Evolutionary conservation across 2,797 vertebrate species (phyloP).

Genomic region (Gymnoscopelus braueri): DNA sequence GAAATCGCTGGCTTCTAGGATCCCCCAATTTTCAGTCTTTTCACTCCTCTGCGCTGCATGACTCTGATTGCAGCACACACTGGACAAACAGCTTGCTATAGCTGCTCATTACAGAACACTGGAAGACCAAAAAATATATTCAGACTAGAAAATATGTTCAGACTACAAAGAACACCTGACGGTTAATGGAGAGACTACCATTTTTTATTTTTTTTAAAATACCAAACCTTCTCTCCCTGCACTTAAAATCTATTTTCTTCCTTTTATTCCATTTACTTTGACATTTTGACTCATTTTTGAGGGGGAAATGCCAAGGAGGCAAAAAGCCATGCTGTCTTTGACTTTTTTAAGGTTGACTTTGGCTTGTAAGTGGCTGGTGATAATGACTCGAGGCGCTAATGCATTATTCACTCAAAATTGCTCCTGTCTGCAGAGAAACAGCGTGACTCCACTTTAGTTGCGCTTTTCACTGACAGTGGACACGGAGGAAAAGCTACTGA

Average conservation of each 20-base stretch:
- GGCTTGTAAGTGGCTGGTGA: constrained; percentile 53
- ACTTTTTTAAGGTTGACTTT: neutral
- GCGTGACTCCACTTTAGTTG: constrained; percentile 58
- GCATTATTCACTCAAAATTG: constrained; percentile 63
- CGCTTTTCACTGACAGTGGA: constrained; percentile 51
- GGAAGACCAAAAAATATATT: constrained; percentile 47
- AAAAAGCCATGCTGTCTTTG: constrained; percentile 59
- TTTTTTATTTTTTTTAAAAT: constrained; percentile 65
- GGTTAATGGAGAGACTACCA: constrained; percentile 55
- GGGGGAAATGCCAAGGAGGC: constrained; percentile 66
- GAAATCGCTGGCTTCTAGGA: constrained; percentile 3
- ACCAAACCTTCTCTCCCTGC: constrained; percentile 37
- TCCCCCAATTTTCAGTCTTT: constrained; percentile 30
- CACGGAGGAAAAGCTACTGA: constrained; percentile 27
- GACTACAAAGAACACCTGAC: constrained; percentile 39
- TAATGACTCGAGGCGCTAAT: constrained; percentile 73
- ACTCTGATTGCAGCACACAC: neutral
- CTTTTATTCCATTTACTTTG: constrained; percentile 44
- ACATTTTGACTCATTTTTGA: constrained; percentile 56
- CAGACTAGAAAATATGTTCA: constrained; percentile 43
- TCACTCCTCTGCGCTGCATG: constrained; percentile 34
- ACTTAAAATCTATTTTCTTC: constrained; percentile 44
- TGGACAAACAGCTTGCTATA: constrained; percentile 26
- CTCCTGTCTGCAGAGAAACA: constrained; percentile 58
- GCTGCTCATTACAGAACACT: constrained; percentile 23